Evolutionary conservation across 2,113 vertebrate species (phyloP).

Genomic region (Dicerorhinus sumatrensis): DNA sequence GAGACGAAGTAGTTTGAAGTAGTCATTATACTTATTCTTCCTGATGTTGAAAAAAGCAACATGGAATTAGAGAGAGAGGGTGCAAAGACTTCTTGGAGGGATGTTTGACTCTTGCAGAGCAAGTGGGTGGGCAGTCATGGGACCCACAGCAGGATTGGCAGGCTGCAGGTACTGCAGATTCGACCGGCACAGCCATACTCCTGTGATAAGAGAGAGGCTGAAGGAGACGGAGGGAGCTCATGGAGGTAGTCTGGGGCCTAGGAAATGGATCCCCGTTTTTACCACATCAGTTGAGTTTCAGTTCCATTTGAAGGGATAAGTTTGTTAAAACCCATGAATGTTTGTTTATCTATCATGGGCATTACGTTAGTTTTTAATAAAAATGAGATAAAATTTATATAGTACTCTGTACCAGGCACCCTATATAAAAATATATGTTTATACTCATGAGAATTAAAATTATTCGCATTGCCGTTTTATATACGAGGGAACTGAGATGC

Average conservation of each 20-base stretch:
- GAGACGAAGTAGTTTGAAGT: not conserved
- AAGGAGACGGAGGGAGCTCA: too few species aligned
- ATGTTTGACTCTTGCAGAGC: not conserved
- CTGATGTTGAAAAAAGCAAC: not conserved
- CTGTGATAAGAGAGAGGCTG: fast-evolving
- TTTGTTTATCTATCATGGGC: not conserved
- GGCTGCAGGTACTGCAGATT: too few species aligned
- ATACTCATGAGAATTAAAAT: not conserved
- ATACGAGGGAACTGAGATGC: not conserved
- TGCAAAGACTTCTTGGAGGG: not conserved
- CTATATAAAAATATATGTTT: constrained; percentile 5
- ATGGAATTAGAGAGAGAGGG: not conserved
- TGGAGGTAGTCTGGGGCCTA: not conserved
- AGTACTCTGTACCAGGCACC: not conserved
- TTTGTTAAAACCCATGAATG: not conserved
- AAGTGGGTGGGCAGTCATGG: not conserved
- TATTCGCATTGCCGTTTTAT: not conserved
- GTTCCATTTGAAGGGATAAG: not conserved
- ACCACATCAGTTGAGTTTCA: not conserved
- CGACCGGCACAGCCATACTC: not conserved
- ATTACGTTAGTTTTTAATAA: not conserved
- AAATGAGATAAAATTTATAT: not conserved
- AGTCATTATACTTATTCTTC: not conserved
- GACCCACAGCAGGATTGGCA: not conserved
- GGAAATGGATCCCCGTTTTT: not conserved